Evolutionary conservation across 1,140 invertebrate species (phyloP), one percentile per base, ranked within the genome.

Genomic region (Dreissena rostriformis): DNA sequence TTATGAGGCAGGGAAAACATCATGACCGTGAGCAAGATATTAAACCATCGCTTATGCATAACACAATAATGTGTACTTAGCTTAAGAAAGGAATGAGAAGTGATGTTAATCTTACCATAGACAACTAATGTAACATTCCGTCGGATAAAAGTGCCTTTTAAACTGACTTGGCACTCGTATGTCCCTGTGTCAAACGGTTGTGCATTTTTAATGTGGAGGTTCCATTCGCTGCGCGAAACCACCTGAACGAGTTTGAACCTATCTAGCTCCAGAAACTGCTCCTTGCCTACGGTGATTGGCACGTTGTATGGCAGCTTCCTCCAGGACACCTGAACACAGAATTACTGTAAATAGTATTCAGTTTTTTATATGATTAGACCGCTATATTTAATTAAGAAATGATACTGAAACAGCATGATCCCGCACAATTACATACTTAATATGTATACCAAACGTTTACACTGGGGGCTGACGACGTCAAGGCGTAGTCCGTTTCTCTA

Each of bases 241-340:
- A 55, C 51, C 51, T 53, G 66, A 24, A 82, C 28, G 11, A 86
- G 22, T 72, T 85, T 73, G 53, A 86, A 73, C 14, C 86, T 70
- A 39, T 85, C 39, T 70, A 82, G 65, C 57, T 76, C 51, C 19
- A 87, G 68, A 67, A 72, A 87, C 15, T 80, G 63, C 6, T 65
- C 75, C 12, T 85, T 80, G 52, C 86, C 86, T 17, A 87, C 81
- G 15, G 84, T 83, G 17, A 85, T 79, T 2, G 86, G 86, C 19
- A 86, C 74, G 57, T 82, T 79, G 75, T 87, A 85, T 8, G 86
- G 85, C n/a, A 82, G 53, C 67, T 84, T 86, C 67, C 86, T 51
- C 86, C 86, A 87, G 63, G 81, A 79, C 0, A 87, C 86, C 86
- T 87, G 57, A 12, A 85, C 63, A 7, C 39, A 39, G n/a, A n/a